These are phyloP conservation scores for Sander vitreus DNA, from an alignment of 2,113 vertebrate genomes.

Conservation along the genomic window DNA sequence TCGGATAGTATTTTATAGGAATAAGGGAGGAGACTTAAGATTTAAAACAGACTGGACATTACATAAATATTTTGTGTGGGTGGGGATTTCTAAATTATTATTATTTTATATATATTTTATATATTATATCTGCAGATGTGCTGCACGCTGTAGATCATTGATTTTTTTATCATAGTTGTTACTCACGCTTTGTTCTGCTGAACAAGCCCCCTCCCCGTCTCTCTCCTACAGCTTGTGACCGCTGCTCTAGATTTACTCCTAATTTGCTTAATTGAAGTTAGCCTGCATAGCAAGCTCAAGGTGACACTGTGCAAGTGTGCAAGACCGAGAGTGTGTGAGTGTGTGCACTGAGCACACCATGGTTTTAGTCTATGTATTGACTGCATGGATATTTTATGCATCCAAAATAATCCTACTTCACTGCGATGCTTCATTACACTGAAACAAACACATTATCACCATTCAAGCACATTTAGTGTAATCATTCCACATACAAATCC, in stretches of 20 bases:
- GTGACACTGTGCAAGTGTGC: conserved; percentile 67
- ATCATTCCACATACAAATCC: conserved; percentile 15
- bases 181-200: conserved; percentile 57
- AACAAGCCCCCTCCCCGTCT: conserved; percentile 51
- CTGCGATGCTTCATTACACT: conserved; percentile 38
- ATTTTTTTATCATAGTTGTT: conserved; percentile 68
- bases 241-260: conserved; percentile 71
- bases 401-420: conserved; percentile 44
- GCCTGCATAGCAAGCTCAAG: conserved; percentile 76
- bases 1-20: not conserved
- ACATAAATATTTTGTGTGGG: conserved; percentile 12
- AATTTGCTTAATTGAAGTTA: conserved; percentile 82
- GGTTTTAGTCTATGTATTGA: conserved; percentile 29
- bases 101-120: not conserved
- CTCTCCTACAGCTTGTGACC: conserved; percentile 60
- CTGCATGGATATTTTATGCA: conserved; percentile 38
- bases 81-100: no score
- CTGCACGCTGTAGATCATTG: conserved; percentile 64
- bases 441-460: conserved; percentile 46
- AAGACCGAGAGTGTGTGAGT: conserved; percentile 12
- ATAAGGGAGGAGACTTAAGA: not conserved
- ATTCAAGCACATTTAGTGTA: conserved; percentile 8
- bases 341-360: not conserved
- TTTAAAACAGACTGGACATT: conserved; percentile 3
- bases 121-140: conserved; percentile 40